Percentiles rank a stretch among this genome's conserved stretches.
phyloP scores from a whole-genome alignment of 2,113 vertebrate species.

The Spea bombifrons region DNA sequence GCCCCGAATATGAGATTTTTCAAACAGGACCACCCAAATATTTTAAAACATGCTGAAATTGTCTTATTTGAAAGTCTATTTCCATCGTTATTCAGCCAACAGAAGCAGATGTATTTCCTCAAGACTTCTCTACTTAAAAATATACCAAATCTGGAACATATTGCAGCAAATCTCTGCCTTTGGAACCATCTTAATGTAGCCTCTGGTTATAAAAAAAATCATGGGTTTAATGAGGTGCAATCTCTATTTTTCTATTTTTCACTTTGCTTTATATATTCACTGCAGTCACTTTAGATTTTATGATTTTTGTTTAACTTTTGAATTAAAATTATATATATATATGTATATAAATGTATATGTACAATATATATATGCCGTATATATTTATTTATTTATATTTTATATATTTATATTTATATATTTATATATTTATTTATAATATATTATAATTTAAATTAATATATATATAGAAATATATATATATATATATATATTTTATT shows the following conservation, averaged over 20 bases:
- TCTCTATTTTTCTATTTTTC: background rate
- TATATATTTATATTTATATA: too few relatives aligned
- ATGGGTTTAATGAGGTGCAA: background rate
- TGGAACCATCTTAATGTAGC: background rate
- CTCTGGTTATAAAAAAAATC: background rate
- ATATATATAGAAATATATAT: too few relatives aligned
- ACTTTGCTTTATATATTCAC: too few relatives aligned
- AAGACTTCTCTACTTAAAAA: background rate
- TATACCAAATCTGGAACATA: background rate
- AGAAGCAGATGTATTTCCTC: conserved; percentile 3
- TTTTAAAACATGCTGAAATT: background rate
- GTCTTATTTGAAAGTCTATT: background rate
- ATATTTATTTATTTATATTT: too few relatives aligned
- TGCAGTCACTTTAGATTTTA: too few relatives aligned
- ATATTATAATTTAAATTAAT: background rate
- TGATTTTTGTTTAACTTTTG: too few relatives aligned
- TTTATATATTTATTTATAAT: too few relatives aligned
- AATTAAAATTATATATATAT: too few relatives aligned
- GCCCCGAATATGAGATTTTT: background rate
- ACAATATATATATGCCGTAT: too few relatives aligned
- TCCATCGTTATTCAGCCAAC: background rate
- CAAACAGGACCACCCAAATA: background rate
- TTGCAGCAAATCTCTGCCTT: background rate
- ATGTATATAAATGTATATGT: too few relatives aligned
- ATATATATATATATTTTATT: too few relatives aligned